phyloP scores from a whole-genome alignment of 2,888 invertebrate species.

The Deilephila elpenor region DNA sequence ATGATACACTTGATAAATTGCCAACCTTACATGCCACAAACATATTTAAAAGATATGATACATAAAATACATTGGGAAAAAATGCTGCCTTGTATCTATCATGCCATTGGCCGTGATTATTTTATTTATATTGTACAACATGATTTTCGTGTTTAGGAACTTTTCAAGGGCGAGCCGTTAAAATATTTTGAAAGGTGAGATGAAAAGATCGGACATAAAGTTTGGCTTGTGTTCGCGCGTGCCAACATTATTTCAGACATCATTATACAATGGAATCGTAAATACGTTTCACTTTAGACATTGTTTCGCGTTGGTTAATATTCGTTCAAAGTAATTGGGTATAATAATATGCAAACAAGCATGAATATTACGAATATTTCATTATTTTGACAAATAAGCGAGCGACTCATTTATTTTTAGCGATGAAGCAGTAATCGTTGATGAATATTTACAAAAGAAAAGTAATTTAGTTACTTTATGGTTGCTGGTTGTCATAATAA shows the following conservation, averaged over 20 bases:
- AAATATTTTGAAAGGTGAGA: constrained; percentile 18
- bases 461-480: too few species aligned
- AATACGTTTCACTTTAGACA: background rate
- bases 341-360: too few species aligned
- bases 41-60: too few species aligned
- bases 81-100: background rate
- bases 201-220: constrained; percentile 18
- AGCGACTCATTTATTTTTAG: too few species aligned
- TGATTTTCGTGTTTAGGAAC: background rate
- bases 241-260: constrained; percentile 6
- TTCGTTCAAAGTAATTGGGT: background rate
- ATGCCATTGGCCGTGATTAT: background rate
- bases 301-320: background rate
- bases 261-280: constrained; percentile 1
- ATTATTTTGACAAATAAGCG: too few species aligned
- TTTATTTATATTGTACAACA: background rate
- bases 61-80: background rate
- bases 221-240: constrained; percentile 3
- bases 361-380: too few species aligned
- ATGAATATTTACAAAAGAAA: too few species aligned
- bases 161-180: background rate
- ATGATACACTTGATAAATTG: too few species aligned
- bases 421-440: too few species aligned
- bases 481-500: too few species aligned
- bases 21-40: too few species aligned